Evolutionary conservation across 2,888 invertebrate species (phyloP), one percentile per base, ranked within the genome.

Genomic region (Andrena bucephala): DNA sequence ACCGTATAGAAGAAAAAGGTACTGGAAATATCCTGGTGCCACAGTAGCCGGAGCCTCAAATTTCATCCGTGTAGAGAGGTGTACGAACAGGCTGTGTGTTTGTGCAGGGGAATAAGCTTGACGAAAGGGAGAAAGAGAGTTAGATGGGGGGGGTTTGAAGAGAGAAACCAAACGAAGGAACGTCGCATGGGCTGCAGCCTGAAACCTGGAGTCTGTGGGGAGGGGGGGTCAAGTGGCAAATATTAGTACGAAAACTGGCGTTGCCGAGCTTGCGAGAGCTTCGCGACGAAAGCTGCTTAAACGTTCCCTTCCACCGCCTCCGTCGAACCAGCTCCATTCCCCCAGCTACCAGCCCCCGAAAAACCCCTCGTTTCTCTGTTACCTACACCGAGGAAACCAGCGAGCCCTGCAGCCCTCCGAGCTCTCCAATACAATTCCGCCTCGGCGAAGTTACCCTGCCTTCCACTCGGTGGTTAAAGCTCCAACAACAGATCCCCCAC

Each of bases 251-350:
- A 93, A 92, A 93, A 93, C 92, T 91, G 91, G 90, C 88, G 91
- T 87, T 90, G 89, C 89, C 88, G 90, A 90, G 90, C 90, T 90
- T 90, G 87, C 87, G 90, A 82, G 86, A 87, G 84, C 88, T 90
- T 87, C 89, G 91, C 92, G 91, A 92, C 91, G 91, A 93, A 93
- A 94, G 93, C 93, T 91, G 93, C 94, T 94, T 93, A 94, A 93
- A 90, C 88, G 85, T 88, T 89, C 90, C 77, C 81, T 77, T 84
- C 87, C 80, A 70, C 80, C 68, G 80, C 80, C 82, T 70, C 83
- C 59, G 76, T 76, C 76, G 52, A 81, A 88, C 88, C 81, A 77
- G 74, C 73, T 78, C 76, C 83, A 68, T 85, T 75, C 76, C 68
- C 72, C 79, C 83, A 8, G 24, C 24, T 78, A 42, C 76, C 83